Evolutionary conservation across 1,140 invertebrate species (phyloP), one percentile per base, ranked within the genome.

Genomic region (Drosophila lacertosa): DNA sequence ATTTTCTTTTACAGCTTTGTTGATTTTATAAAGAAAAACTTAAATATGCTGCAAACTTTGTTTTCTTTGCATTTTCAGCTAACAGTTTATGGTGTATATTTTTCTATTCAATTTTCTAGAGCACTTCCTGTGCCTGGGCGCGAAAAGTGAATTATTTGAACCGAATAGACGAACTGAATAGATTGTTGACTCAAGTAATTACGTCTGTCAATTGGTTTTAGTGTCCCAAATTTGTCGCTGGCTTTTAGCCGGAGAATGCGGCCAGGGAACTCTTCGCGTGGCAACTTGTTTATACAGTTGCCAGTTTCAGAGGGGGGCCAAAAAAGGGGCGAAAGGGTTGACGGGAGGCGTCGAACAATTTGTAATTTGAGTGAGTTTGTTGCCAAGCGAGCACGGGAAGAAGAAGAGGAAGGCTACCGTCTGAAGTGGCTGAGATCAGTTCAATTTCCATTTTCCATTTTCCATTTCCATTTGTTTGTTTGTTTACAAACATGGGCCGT

Each of bases 141-240:
- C 59, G 29, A 68, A 67, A 66, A 51, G 15, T 33, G 33, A 71
- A 75, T 80, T 66, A 67, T n/a, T n/a, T n/a, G n/a, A n/a, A n/a
- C n/a, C n/a, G n/a, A n/a, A n/a, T n/a, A n/a, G n/a, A n/a, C n/a
- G n/a, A n/a, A n/a, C n/a, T 9, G 26, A 29, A 11, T 15, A 24
- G 45, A 54, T 15, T 86, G 65, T 86, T 86, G 69, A 88, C 65
- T 65, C 51, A 88, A 86, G 73, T 86, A 84, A 84, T 86, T 84
- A 80, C 81, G 74, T 67, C 69, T 86, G 81, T 86, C 81, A 81
- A 81, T 86, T 72, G 82, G 70, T 77, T 86, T 86, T 86, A 86
- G 81, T 86, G 81, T 81, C 82, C 81, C 77, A 74, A 88, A 77
- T 88, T 86, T 77, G 77, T 86, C 81, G 47, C 55, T 51, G 60